A percentile compares a stretch with the other conserved stretches of the same genome.
phyloP scores from a whole-genome alignment of 2,888 invertebrate species.

The Hyposoter dolosus region DNA sequence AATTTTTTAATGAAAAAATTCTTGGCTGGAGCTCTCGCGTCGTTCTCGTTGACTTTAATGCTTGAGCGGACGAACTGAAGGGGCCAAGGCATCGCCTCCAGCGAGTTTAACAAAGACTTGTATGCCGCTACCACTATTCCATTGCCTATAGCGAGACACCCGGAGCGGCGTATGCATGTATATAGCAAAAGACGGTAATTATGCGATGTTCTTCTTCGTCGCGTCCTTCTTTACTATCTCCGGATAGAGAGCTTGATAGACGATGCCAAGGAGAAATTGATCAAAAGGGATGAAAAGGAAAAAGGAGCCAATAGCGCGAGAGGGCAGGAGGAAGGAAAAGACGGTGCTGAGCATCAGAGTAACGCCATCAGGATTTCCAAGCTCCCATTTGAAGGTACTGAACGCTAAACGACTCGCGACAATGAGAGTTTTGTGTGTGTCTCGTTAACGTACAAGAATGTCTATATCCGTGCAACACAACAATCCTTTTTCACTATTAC shows the following conservation, averaged over 20 bases:
- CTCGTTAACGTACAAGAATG: constrained; percentile 32
- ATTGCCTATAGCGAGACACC: constrained; percentile 22
- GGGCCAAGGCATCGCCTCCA: constrained; percentile 51
- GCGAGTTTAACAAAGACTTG: constrained; percentile 62
- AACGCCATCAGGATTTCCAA: constrained; percentile 37
- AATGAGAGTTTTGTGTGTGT: constrained; percentile 32
- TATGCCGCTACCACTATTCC: constrained; percentile 9
- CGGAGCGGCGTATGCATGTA: constrained; percentile 19
- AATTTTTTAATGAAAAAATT: constrained; percentile 66
- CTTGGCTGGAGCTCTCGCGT: constrained; percentile 31
- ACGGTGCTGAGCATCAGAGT: too few relatives aligned
- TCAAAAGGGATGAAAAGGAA: constrained; percentile 13
- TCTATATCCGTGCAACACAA: constrained; percentile 8
- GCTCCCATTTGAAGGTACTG: constrained; percentile 54
- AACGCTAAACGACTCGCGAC: constrained; percentile 49
- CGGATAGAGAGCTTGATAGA: constrained; percentile 20
- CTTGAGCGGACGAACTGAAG: constrained; percentile 25
- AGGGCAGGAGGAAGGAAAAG: constrained; percentile 7
- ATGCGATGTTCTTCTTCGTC: constrained; percentile 52
- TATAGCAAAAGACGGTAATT: constrained; percentile 46
- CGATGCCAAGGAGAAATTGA: constrained; percentile 27
- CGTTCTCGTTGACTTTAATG: constrained; percentile 51
- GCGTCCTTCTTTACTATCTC: constrained; percentile 25
- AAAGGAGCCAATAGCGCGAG: neutral
- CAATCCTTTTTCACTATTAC: constrained; percentile 8